A percentile compares a stretch with the other conserved stretches of the same genome.
Conservation (phyloP, 2,113 vertebrate species). For the Aphelocoma coerulescens region DNA sequence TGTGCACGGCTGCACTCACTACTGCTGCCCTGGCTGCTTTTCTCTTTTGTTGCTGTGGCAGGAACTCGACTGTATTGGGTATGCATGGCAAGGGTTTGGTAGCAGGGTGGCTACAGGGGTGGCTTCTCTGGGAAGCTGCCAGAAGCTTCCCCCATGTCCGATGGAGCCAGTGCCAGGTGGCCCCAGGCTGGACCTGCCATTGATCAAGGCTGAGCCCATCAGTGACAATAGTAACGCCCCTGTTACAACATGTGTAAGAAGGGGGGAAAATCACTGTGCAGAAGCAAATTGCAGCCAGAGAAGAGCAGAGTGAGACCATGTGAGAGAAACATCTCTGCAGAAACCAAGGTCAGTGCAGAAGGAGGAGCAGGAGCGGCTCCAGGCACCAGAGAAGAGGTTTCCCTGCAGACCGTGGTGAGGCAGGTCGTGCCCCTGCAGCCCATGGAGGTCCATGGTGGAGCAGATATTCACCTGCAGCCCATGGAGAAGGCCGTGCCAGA, state of each 20-base stretch:
- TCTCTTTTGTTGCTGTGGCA: background rate
- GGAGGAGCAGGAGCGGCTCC: background rate
- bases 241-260: background rate
- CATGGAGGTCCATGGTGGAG: background rate
- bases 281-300: background rate
- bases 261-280: background rate
- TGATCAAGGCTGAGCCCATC: background rate
- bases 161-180: background rate
- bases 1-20: fast-evolving
- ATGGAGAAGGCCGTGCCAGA: background rate
- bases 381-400: background rate
- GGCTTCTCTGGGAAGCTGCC: background rate
- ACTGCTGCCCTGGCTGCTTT: background rate
- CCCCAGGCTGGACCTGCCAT: background rate
- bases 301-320: background rate
- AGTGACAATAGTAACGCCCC: fast-evolving
- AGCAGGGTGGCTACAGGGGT: too few species aligned
- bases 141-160: fast-evolving
- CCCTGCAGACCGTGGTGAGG: background rate
- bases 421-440: background rate
- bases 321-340: background rate
- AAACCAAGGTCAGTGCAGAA: background rate
- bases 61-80: fast-evolving
- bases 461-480: background rate
- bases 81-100: background rate